Evolutionary conservation across 2,113 vertebrate genomes (phyloP).

Genomic region (Indri indri): DNA sequence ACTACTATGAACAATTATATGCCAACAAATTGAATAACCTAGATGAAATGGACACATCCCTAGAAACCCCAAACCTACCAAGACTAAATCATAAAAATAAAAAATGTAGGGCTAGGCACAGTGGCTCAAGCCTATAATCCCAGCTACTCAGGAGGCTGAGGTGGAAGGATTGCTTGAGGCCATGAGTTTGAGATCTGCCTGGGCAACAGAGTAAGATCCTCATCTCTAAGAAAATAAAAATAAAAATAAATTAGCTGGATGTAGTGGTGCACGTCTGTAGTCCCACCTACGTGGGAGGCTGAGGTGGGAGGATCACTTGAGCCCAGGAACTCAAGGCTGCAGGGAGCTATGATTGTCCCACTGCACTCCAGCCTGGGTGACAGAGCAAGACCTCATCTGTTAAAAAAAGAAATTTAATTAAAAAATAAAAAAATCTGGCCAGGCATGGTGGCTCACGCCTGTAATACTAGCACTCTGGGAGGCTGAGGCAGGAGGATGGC

Average conservation of each 20-base stretch:
- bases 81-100: background rate
- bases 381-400: no score
- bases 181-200: background rate
- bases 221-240: background rate
- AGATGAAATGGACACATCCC: background rate
- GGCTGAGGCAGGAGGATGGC: no score
- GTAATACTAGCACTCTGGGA: no score
- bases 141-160: background rate
- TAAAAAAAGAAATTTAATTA: no score
- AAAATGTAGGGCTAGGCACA: background rate
- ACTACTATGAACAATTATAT: background rate
- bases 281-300: background rate
- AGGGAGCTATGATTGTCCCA: no score
- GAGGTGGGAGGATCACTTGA: no score
- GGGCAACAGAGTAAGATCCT: background rate
- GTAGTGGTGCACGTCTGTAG: background rate
- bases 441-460: no score
- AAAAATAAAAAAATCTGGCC: no score
- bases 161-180: background rate
- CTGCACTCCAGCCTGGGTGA: no score
- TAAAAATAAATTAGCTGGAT: background rate
- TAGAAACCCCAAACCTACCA: background rate
- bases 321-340: no score
- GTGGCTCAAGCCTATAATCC: background rate
- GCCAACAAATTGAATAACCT: background rate